Evolutionary conservation across 1,140 invertebrate species (phyloP), one percentile per base, ranked within the genome.

Genomic region (Dendroctonus valens): DNA sequence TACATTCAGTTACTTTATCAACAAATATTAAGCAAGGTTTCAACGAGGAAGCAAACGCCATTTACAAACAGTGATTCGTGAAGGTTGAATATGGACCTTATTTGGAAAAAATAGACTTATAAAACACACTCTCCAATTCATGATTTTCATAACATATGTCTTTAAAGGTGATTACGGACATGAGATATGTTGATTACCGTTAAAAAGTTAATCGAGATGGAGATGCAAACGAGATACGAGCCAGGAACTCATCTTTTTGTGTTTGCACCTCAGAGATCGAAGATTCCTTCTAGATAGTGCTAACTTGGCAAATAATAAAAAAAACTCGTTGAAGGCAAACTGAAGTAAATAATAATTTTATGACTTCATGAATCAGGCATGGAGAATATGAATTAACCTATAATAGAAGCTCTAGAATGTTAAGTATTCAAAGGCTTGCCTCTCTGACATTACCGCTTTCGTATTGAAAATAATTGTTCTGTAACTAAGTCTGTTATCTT

Each of bases 381-480:
- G 50, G 53, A 42, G 41, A 62, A 62, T 53, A 44, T 46, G 14
- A 62, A 62, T 53, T 52, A 26, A 62, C 40, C 14, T 41, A 51
- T 62, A 65, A 57, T 55, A 55, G 41, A 44, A 57, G 52, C n/a
- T 65, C 41, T 49, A 65, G 62, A 65, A 65, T 65, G 49, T 48
- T 65, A 57, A 58, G 39, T 65, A 65, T 65, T 65, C 48, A 11
- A 41, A 51, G 62, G 62, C 62, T 65, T 65, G 62, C 52, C 62
- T 57, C 51, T 11, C 53, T 65, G 62, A 65, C 62, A 65, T 65
- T 65, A 52, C 4, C 12, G 37, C 60, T 62, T 52, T 53, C 14
- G 50, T 62, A 62, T 62, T 26, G 26, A 26, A 26, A 26, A 26
- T 26, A 26, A 26, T 26, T 26, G 26, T 26, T 26, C 26, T 26